Evolutionary conservation across 2,113 vertebrate genomes (phyloP).

Genomic region (Seriola dumerili): DNA sequence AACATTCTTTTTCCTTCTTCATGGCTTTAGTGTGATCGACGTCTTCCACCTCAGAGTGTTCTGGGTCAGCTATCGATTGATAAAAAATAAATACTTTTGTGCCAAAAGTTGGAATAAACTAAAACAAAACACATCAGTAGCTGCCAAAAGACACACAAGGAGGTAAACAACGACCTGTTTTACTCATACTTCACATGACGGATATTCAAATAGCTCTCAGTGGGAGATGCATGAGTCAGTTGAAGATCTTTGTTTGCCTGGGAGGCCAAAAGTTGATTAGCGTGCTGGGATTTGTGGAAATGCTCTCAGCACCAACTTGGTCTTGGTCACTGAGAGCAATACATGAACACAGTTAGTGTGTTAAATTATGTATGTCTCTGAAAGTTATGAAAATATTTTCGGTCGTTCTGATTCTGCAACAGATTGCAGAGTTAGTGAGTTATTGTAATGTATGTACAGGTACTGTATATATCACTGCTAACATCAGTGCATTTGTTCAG

Average conservation of each 20-base stretch:
- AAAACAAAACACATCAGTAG: too few relatives aligned
- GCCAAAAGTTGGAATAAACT: too few relatives aligned
- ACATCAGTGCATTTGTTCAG: not conserved
- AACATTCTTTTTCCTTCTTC: not conserved
- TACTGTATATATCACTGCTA: not conserved
- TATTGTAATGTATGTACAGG: too few relatives aligned
- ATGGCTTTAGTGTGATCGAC: not conserved
- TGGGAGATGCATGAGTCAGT: slow-evolving; percentile 51
- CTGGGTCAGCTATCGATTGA: not conserved
- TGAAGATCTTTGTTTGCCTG: slow-evolving; percentile 48
- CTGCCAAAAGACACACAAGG: too few relatives aligned
- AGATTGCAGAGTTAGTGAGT: too few relatives aligned
- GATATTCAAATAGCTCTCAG: slow-evolving; percentile 46
- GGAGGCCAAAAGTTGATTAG: slow-evolving; percentile 50
- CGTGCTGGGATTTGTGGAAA: slow-evolving; percentile 36
- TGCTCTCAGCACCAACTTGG: not conserved
- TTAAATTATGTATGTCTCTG: not conserved
- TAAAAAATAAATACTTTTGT: not conserved
- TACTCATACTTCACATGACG: slow-evolving; percentile 31
- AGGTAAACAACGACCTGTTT: slow-evolving; percentile 17
- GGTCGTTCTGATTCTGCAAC: not conserved
- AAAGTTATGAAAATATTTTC: not conserved
- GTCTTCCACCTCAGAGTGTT: not conserved
- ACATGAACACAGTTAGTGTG: not conserved
- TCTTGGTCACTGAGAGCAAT: not conserved